Evolutionary conservation across 2,888 invertebrate genomes (phyloP), one percentile per base, ranked within the genome.

Genomic region (Drosophila tanythrix): DNA sequence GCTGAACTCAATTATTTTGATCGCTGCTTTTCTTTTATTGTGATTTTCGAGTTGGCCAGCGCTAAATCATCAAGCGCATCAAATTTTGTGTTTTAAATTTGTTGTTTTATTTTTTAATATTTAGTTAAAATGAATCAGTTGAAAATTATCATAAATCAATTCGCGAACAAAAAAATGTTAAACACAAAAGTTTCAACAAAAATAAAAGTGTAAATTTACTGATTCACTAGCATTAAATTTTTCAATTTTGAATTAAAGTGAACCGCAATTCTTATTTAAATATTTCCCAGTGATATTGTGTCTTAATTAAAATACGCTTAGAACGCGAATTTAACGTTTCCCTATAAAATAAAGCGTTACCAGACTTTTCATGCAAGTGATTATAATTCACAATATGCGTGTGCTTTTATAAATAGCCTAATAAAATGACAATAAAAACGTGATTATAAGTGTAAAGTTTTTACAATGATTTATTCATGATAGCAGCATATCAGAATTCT

Each of bases 1-100:
- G 63, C 65, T 82, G 88, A 65, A 74, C 88, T 55, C 69, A 72
- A 84, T 89, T 82, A 59, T 40, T 64, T 62, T 57, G 73, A 78
- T 83, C 67, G 66, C 13, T 36, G 51, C 5, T 60, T 83, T 80
- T 81, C 62, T 74, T 88, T 88, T 88, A 83, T 75, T 83, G 58
- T 55, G 53, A 27, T 62, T 69, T 76, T 57, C 59, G 72, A 64
- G 51, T 33, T 56, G 55, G 25, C 8, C 29, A 8, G 31, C 36
- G 52, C 43, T 52, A 51, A 64, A 36, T 46, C 60, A 38, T 15
- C 15, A 46, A 64, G 70, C 69, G 70, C 56, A 15, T 3, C 36
- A 29, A 40, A 29, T 29, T 63, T 53, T 11, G 33, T n/a, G 33
- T 43, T 43, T 36, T 18, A 2, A 25, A 35, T 31, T 36, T 18